Evolutionary conservation across 2,797 vertebrate genomes (phyloP).

Genomic region (Lindbergichthys nudifrons): DNA sequence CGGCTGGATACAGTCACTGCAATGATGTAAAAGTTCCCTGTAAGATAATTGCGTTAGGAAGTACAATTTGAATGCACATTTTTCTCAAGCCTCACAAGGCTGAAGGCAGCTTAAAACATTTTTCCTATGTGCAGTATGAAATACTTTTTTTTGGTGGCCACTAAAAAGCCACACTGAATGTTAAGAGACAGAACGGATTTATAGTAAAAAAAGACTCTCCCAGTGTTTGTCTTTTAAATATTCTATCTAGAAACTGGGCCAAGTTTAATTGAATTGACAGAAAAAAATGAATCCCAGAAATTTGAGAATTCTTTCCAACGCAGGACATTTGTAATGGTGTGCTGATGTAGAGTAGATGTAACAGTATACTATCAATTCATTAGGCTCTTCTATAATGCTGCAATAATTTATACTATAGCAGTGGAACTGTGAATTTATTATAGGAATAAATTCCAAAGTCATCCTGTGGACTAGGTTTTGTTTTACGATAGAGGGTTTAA

Average conservation of each 20-base stretch:
- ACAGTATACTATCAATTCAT: slow-evolving; percentile 31
- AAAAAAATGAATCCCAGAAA: slow-evolving; percentile 42
- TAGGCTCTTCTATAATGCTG: slow-evolving; percentile 15
- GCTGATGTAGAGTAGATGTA: slow-evolving; percentile 30
- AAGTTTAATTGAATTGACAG: slow-evolving; percentile 59
- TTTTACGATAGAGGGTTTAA: slow-evolving; percentile 43
- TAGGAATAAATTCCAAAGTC: slow-evolving; percentile 31
- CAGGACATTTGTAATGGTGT: slow-evolving; percentile 12
- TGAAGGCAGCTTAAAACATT: slow-evolving; percentile 54
- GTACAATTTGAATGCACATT: slow-evolving; percentile 61
- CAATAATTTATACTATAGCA: slow-evolving; percentile 20
- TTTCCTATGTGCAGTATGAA: slow-evolving; percentile 40
- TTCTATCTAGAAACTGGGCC: slow-evolving; percentile 48
- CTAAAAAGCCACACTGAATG: slow-evolving; percentile 25
- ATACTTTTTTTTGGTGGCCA: slow-evolving; percentile 29
- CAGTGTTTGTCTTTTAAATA: slow-evolving; percentile 35
- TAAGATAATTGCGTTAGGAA: slow-evolving; percentile 58
- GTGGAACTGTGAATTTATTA: slow-evolving; percentile 32
- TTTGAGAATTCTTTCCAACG: slow-evolving; percentile 21
- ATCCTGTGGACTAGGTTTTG: slow-evolving; percentile 35
- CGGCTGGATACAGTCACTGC: slow-evolving; percentile 61
- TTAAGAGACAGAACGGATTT: slow-evolving; percentile 17
- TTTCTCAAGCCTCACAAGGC: slow-evolving; percentile 46
- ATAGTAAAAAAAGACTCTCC: slow-evolving; percentile 11
- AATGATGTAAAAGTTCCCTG: slow-evolving; percentile 44